Evolutionary conservation across 1,140 invertebrate genomes (phyloP), one percentile per base, ranked within the genome.

Genomic region (Trachelipus rathkii): DNA sequence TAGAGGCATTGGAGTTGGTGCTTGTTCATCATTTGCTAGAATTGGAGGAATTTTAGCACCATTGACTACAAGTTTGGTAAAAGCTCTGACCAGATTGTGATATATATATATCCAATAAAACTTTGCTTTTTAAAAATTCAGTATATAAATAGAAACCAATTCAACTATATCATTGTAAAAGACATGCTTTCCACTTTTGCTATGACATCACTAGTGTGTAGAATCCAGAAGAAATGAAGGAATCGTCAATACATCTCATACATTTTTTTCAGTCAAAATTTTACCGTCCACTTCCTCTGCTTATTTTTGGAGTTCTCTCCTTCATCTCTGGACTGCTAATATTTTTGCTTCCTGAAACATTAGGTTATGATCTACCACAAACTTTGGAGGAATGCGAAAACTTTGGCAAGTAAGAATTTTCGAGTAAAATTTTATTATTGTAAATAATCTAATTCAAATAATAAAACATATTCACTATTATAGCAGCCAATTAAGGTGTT

Each of bases 291-390:
- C 72, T 74, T 50, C 72, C 72, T 13, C 72, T 74, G 8, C 72
- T 74, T 21, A 66, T 82, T 44, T 85, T 84, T 74, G 83, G 83
- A 8, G 70, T 81, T 10, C 77, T 84, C 74, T 77, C 83, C 33
- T 79, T 84, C 43, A 74, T 82, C 7, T 83, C 83, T 10, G 83
- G 83, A 10, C 72, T 80, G 5, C 72, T 83, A 4, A 81, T 82
- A 11, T 73, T 84, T 11, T 78, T 85, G 53, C 79, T 85, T 33
- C 84, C 84, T 0, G 84, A 85, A 79, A 85, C 84, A 21, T 75
- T 82, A 19, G 83, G 83, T 33, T 74, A 77, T 10, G 76, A 81
- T 11, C 71, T 85, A 53, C 84, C 84, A 1, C 82, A 85, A 71
- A 84, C 83, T 19, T 72, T 85, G 11, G 82, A 83, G 21, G 84